Conservation (phyloP, 2,888 invertebrate genomes). For the Drosophila quasianomalipes region DNA sequence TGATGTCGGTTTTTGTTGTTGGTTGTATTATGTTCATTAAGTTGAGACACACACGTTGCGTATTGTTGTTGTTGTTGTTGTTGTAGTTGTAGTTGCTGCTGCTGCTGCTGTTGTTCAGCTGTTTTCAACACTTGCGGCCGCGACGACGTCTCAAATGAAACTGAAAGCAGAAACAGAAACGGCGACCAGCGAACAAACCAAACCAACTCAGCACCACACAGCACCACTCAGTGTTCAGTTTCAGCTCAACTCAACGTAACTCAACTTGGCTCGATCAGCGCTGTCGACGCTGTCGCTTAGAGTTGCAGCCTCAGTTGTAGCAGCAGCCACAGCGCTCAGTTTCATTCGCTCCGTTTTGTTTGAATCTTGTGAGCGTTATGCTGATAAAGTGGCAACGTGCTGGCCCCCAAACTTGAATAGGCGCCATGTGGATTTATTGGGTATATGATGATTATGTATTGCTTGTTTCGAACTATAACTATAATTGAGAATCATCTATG, state of each 20-base stretch:
- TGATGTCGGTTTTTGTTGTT: conserved; percentile 17
- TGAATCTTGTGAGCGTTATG: conserved; percentile 75
- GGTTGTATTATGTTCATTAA: conserved; percentile 40
- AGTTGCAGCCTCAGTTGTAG: conserved; percentile 11
- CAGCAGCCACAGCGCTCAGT: conserved; percentile 25
- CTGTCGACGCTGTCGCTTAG: conserved; percentile 30
- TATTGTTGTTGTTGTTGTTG: conserved; percentile 20
- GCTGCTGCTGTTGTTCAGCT: conserved; percentile 29
- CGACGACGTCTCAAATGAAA: conserved; percentile 85
- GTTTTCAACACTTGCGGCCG: conserved; percentile 71
- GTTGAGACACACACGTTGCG: conserved; percentile 52
- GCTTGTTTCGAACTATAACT: conserved; percentile 8
- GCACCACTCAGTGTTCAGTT: conserved; percentile 26
- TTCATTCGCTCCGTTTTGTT: conserved; percentile 38
- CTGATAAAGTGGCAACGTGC: conserved; percentile 75
- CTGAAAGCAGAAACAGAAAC: conserved; percentile 84
- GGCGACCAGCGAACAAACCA: conserved; percentile 49
- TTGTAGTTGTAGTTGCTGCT: conserved; percentile 14
- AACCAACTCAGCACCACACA: conserved; percentile 48
- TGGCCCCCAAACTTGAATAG: conserved; percentile 60
- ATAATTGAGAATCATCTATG: conserved; percentile 12
- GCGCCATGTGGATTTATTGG: conserved; percentile 35
- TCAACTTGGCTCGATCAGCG: conserved; percentile 33
- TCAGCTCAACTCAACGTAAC: conserved; percentile 31
- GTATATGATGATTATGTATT: conserved; percentile 19